phyloP scores from a whole-genome alignment of 2,113 vertebrate genomes.

The Lophura nycthemera region DNA sequence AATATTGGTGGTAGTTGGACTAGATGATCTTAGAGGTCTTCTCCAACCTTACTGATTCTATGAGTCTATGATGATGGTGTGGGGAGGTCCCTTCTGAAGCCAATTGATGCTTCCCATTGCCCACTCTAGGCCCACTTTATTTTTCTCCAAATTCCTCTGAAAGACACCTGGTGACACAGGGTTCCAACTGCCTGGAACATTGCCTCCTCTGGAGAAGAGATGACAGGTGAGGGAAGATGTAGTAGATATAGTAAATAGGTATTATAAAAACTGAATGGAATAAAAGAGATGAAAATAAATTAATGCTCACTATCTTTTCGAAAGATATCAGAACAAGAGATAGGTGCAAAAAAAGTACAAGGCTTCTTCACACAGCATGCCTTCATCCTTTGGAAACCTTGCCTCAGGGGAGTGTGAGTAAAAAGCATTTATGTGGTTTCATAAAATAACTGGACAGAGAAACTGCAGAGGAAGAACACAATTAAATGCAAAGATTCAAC shows the following conservation, averaged over 20 bases:
- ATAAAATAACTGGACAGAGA: background rate
- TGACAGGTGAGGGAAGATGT: background rate
- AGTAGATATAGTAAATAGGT: background rate
- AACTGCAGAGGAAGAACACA: background rate
- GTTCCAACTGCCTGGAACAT: background rate
- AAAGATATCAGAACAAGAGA: background rate
- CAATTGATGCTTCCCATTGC: rapidly evolving
- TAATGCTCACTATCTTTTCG: background rate
- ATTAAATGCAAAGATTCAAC: background rate
- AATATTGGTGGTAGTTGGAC: no score
- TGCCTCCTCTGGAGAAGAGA: background rate
- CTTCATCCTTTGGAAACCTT: background rate
- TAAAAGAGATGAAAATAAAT: background rate
- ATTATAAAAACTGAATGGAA: background rate
- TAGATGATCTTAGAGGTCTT: no score
- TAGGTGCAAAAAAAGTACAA: background rate
- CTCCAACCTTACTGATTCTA: no score
- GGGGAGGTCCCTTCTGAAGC: background rate
- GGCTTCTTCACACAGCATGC: rapidly evolving
- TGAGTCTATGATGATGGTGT: background rate
- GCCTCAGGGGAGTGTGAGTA: background rate
- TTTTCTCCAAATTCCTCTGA: background rate
- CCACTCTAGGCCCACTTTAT: background rate
- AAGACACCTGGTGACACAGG: background rate
- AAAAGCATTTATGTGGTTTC: background rate